Base-by-base conservation (phyloP, 2,113 vertebrate species). In the Chunga burmeisteri region DNA sequence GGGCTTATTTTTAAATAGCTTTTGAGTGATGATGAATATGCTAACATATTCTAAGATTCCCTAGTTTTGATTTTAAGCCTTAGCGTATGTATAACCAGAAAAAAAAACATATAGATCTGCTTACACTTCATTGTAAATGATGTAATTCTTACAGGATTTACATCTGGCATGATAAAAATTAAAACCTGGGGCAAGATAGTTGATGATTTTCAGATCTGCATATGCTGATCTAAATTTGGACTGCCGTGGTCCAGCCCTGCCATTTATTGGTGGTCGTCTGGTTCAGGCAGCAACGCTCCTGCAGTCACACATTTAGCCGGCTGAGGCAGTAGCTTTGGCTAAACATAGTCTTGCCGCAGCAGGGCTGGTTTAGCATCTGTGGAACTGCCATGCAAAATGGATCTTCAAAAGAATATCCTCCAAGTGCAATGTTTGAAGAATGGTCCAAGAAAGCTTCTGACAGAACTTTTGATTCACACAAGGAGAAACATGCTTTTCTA, bases 1-100 rank as follows among this genome's bases (percentile, higher is more conserved):
- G 68, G 17, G 19, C 26, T 93, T 90, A 91, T 94, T 91, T 95
- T 94, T 94, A 81, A 91, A 22, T 58, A 50, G 20, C 36, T 87
- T 86, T 63, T 61, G 49, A 66, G 53, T 66, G 62, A 53, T 75
- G 82, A 91, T 56, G 80, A 71, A 65, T 72, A 81, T 50, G 56
- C 23, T 87, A 87, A 84, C 25, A 44, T 52, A 87, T 84, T 88
- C 70, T 75, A 77, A 92, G 61, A 61, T 47, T 81, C 44, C 18
- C 16, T 87, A 29, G 25, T 50, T 93, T 78, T 89, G 61, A 61
- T 92, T 89, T 95, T 75, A 68, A 93, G 36, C 44, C 17, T 84
- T 72, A 79, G 13, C 34, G 61, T 84, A 67, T 36, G 9, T 52
- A 58, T 26, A 80, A 58, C 7, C 27, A n/a, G 46, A 17, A 55